Conservation (phyloP, 2,888 invertebrate species). For the Lottia gigantea region DNA sequence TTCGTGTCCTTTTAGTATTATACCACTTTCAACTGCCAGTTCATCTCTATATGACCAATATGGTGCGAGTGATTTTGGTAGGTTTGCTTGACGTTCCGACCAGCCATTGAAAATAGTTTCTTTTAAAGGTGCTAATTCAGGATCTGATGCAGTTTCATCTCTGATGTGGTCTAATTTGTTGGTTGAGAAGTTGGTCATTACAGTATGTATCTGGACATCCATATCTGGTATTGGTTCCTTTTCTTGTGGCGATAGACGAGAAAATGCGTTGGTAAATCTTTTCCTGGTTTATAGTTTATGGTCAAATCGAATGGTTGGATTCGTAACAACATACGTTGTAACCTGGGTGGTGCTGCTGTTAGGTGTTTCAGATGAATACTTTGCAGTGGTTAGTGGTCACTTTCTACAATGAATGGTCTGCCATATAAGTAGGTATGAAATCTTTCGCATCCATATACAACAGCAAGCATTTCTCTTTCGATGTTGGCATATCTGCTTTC, state of each 20-base stretch:
- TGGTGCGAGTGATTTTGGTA: conserved; percentile 2
- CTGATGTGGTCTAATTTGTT: conserved; percentile 9
- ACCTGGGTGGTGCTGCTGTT: conserved; percentile 23
- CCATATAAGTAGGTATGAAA: conserved; percentile 29
- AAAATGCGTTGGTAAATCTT: conserved; percentile 30
- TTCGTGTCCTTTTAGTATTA: conserved; percentile 19
- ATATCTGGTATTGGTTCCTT: background rate
- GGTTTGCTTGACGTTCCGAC: conserved; percentile 13
- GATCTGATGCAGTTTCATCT: conserved; percentile 13
- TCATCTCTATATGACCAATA: conserved; percentile 29
- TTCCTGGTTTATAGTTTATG: conserved; percentile 28
- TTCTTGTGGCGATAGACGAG: conserved; percentile 25
- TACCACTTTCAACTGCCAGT: conserved; percentile 24
- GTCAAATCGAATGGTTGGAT: conserved; percentile 30
- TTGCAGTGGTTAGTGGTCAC: conserved; percentile 32
- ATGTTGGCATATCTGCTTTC: conserved; percentile 27
- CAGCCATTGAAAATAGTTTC: conserved; percentile 22
- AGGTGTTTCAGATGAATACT: conserved; percentile 19
- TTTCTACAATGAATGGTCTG: conserved; percentile 22
- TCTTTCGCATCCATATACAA: conserved; percentile 17
- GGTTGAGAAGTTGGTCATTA: conserved; percentile 8
- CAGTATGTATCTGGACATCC: conserved; percentile 6
- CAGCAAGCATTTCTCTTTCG: conserved; percentile 24
- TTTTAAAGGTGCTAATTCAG: conserved; percentile 15
- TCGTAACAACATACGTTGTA: conserved; percentile 29